A percentile compares a stretch with the other conserved stretches of the same genome.
These are phyloP conservation scores for Pantherophis alleghaniensis DNA, from an alignment of 2,797 vertebrate genomes.

Conservation along the genomic window DNA sequence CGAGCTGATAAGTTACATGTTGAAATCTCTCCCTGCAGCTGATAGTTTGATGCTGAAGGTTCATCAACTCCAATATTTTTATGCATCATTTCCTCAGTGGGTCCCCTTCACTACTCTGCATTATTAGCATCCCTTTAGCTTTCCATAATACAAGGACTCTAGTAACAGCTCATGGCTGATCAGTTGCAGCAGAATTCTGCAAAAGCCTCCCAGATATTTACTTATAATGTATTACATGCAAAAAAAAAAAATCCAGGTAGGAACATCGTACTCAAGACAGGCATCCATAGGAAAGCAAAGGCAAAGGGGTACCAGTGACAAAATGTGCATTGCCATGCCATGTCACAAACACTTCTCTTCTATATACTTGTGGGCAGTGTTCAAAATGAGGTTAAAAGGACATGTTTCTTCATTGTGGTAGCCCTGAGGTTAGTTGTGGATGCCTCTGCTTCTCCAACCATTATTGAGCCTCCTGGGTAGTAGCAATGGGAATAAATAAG, in stretches of 20 bases:
- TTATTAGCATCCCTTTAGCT: neutral
- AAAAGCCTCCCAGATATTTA: neutral
- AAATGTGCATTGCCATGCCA: neutral
- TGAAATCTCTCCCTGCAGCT: neutral
- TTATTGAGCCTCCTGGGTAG: neutral
- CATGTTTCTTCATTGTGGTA: neutral
- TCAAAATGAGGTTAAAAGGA: neutral
- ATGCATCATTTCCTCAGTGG: neutral
- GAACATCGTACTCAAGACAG: neutral
- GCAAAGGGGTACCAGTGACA: neutral
- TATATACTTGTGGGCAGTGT: neutral
- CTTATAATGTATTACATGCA: neutral
- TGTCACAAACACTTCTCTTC: neutral
- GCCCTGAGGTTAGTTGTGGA: neutral
- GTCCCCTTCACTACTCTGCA: neutral
- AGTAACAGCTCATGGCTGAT: neutral
- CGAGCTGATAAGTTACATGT: slow-evolving; percentile 30
- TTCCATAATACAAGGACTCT: neutral
- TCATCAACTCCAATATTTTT: neutral
- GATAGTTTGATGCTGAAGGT: neutral
- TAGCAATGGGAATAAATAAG: neutral
- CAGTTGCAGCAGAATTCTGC: neutral
- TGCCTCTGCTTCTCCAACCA: neutral
- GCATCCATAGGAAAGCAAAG: neutral
- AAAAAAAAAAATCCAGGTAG: neutral